Evolutionary conservation across 2,888 invertebrate species (phyloP).

Genomic region (Pristionchus maxplancki): DNA sequence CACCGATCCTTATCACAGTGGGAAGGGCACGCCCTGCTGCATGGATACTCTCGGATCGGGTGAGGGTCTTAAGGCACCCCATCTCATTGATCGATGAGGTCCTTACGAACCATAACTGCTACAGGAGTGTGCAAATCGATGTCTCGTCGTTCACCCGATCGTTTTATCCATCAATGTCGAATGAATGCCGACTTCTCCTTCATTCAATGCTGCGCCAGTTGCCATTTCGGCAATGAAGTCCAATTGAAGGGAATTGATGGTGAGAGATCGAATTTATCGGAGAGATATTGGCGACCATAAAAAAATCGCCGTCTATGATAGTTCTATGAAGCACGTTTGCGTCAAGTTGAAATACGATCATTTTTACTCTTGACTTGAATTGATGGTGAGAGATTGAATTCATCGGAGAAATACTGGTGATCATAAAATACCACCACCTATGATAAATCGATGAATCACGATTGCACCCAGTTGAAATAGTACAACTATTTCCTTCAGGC

Average conservation of each 20-base stretch:
- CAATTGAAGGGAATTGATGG: slow-evolving; percentile 30
- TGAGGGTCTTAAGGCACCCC: slow-evolving; percentile 4
- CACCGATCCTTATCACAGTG: not conserved
- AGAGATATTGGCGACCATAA: not conserved
- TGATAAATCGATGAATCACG: not conserved
- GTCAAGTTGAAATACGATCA: too few relatives aligned
- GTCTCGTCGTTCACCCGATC: slow-evolving; percentile 59
- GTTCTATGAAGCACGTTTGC: not conserved
- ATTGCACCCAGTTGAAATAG: not conserved
- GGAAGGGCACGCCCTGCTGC: slow-evolving; percentile 68
- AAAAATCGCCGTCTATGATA: not conserved
- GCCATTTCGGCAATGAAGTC: slow-evolving; percentile 68
- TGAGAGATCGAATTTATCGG: not conserved
- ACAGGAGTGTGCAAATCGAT: slow-evolving; percentile 47
- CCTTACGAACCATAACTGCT: not conserved
- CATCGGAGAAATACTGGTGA: not conserved
- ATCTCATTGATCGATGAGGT: not conserved
- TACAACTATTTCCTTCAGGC: not conserved
- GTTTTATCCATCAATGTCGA: slow-evolving; percentile 67
- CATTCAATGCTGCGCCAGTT: slow-evolving; percentile 72
- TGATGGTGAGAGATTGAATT: too few relatives aligned
- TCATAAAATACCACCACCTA: not conserved
- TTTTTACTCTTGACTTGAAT: too few relatives aligned
- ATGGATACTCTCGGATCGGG: slow-evolving; percentile 67
- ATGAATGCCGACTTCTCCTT: slow-evolving; percentile 68